Conservation (phyloP, 35 echinoderm and acorn worm species). For the Heliocidaris erythrogramma region DNA sequence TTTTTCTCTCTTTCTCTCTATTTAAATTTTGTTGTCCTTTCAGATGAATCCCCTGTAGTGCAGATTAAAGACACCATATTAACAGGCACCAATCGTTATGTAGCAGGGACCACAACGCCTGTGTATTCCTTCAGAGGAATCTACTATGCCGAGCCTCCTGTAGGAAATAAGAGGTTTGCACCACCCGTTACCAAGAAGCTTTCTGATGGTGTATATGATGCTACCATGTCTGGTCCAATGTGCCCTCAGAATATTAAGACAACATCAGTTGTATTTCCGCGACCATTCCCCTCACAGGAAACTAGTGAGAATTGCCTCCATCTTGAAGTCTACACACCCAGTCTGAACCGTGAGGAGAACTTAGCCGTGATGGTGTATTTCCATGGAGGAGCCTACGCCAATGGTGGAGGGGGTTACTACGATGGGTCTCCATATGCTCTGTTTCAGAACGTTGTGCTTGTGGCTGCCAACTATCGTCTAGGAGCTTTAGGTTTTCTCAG, state of each 20-base stretch:
- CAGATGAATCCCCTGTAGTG: constrained; percentile 24
- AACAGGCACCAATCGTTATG: constrained; percentile 21
- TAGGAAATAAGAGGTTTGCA: constrained; percentile 74
- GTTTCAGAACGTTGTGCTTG: constrained; percentile 84
- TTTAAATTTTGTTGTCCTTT: neutral
- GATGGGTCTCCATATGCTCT: constrained; percentile 80
- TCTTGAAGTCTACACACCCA: constrained; percentile 82
- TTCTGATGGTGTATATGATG: constrained; percentile 70
- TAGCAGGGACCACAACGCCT: constrained; percentile 44
- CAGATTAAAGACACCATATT: constrained; percentile 43
- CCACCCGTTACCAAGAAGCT: constrained; percentile 60
- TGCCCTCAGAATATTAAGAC: constrained; percentile 69
- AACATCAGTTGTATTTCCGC: constrained; percentile 25
- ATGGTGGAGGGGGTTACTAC: constrained; percentile 66
- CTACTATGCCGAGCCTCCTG: constrained; percentile 88
- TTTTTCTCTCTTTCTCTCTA: neutral
- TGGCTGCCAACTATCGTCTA: constrained; percentile 82
- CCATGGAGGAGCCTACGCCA: constrained; percentile 75
- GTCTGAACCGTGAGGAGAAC: constrained; percentile 33
- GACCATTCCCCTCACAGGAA: constrained; percentile 52
- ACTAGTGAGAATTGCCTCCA: constrained; percentile 78
- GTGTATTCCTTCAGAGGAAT: constrained; percentile 86
- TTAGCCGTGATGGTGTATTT: constrained; percentile 87
- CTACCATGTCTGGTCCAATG: constrained; percentile 72
- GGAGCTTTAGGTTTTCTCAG: constrained; percentile 84